Base-by-base conservation (phyloP, 1,140 invertebrate species). In the Pteromalus puparum region DNA sequence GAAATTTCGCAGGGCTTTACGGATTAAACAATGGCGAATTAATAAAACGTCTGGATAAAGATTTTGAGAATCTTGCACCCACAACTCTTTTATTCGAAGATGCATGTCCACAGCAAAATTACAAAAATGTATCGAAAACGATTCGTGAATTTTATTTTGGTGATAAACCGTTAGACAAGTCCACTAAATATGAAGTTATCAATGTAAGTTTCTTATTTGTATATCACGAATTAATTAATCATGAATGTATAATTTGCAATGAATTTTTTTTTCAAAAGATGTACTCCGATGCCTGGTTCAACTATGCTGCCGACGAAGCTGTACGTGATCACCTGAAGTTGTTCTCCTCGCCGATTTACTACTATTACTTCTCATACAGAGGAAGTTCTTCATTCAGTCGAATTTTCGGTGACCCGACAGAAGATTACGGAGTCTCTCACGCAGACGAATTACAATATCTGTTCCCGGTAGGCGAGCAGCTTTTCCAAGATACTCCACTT, bases 401-500 rank as follows among this genome's bases (percentile, higher is more conserved):
- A 86, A 94, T 96, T 80, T 96, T 96, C 80, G 95, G 96, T 0
- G 95, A 95, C 82, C 89, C 90, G 2, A 87, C 91, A 18, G 92
- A 92, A 18, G 93, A 95, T 89, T 96, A 96, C 86, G 96, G 96
- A 38, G 95, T 96, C 0, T 95, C 95, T 74, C 96, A 97, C 89
- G 95, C 95, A 1, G 96, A 97, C 86, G 96, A 97, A 79, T 90
- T 96, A 26, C 95, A 96, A 87, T 96, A 96, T 89, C 87, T 96
- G 1, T 97, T 97, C 86, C 96, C 96, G 0, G 94, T 96, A 46
- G 93, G 92, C 0, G 93, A 94, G 80, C 92, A 93, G 80, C 88
- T 95, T 3, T 95, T 95, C 83, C 90, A 92, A 2, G 92, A 94
- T 70, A 91, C 88, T 1, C 86, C 88, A 18, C 88, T 94, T 7